phyloP scores from a whole-genome alignment of 2,113 vertebrate species.

The Megaceryle maxima region DNA sequence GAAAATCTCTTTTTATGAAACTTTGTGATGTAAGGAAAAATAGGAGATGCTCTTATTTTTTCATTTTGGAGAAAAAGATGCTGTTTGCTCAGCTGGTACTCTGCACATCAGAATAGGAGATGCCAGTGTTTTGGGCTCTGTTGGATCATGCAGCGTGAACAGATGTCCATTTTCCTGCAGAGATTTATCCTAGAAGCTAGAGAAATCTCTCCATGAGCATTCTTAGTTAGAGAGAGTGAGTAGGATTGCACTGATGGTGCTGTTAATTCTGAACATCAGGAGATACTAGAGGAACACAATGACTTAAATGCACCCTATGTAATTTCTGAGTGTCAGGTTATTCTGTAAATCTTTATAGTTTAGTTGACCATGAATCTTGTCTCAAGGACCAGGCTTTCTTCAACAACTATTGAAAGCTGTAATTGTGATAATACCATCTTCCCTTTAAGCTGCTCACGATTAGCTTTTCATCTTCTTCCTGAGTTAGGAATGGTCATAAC shows the following conservation, averaged over 20 bases:
- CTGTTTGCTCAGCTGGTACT: neutral
- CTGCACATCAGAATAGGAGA: neutral
- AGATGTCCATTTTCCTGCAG: neutral
- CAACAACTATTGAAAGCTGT: neutral
- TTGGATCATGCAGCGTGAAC: neutral
- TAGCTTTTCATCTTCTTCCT: slow-evolving; percentile 24
- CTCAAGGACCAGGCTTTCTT: slow-evolving; percentile 16
- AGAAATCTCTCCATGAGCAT: neutral
- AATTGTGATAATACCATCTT: neutral
- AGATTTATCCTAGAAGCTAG: neutral
- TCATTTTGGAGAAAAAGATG: neutral
- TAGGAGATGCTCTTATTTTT: neutral
- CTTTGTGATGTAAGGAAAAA: neutral
- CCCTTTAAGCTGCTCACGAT: slow-evolving; percentile 28
- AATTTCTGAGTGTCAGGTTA: neutral
- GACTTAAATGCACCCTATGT: neutral
- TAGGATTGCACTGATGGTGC: neutral
- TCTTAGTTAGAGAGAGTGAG: neutral
- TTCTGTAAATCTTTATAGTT: neutral
- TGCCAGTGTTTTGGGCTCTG: neutral
- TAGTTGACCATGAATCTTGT: neutral
- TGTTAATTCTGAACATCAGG: neutral
- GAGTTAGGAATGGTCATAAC: neutral
- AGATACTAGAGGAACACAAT: neutral
- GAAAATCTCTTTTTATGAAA: neutral